phyloP scores from a whole-genome alignment of 92 coral and sea anemone genomes.

The Meandrina meandrites region DNA sequence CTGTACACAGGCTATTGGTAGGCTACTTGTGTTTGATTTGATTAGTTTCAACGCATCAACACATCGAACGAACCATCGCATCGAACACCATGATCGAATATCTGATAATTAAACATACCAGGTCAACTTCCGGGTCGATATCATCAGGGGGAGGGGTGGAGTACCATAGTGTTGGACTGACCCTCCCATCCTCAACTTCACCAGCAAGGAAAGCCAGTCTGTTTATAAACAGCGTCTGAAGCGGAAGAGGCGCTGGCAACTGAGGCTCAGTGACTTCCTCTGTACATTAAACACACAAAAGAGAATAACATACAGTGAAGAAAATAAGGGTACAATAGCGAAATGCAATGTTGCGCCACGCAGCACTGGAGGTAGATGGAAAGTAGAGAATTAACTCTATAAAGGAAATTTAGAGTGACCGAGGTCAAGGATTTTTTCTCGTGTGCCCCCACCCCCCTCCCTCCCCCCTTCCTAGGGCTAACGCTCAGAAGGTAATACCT shows the following conservation, averaged over 20 bases:
- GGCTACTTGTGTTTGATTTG: background rate
- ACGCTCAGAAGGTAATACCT: too few relatives aligned
- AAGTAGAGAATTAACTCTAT: too few relatives aligned
- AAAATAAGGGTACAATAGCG: too few relatives aligned
- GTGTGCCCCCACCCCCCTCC: too few relatives aligned
- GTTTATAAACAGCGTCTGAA: constrained; percentile 83
- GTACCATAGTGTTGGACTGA: constrained; percentile 97
- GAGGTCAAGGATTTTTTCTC: too few relatives aligned
- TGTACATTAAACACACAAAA: background rate
- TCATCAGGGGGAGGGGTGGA: constrained; percentile 99
- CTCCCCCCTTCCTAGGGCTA: too few relatives aligned
- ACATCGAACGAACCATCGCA: background rate
- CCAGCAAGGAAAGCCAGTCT: constrained; percentile 87
- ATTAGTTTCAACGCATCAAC: too few relatives aligned
- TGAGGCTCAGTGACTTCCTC: constrained; percentile 91
- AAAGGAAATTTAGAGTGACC: too few relatives aligned
- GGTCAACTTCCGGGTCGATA: constrained; percentile 89
- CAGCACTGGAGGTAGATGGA: too few relatives aligned
- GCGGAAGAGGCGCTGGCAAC: constrained; percentile 89
- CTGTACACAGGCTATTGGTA: too few relatives aligned
- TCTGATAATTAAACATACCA: constrained; percentile 56
- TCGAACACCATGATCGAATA: background rate
- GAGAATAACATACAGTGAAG: background rate
- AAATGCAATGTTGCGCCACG: too few relatives aligned
- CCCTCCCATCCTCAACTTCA: constrained; percentile 89